Conservation (phyloP, 2,888 invertebrate genomes). For the Agonopterix heracliana region DNA sequence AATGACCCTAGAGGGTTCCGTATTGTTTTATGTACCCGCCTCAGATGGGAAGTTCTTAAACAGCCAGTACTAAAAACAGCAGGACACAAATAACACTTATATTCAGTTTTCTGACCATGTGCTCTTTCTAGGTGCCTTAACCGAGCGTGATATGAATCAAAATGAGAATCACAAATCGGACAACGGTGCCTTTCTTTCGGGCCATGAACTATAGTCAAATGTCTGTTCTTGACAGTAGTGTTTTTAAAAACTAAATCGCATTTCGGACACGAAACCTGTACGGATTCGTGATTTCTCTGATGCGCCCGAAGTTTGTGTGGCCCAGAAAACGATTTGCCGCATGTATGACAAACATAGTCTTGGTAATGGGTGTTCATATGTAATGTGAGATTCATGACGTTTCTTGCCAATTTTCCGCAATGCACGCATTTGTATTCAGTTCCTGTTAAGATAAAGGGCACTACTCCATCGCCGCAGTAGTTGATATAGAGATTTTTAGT, state of each 20-base stretch:
- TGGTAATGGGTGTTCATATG: slow-evolving; percentile 66
- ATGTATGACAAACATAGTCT: slow-evolving; percentile 55
- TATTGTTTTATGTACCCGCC: slow-evolving; percentile 37
- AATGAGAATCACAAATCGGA: slow-evolving; percentile 40
- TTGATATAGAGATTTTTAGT: neutral
- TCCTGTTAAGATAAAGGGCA: slow-evolving; percentile 43
- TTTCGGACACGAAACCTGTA: slow-evolving; percentile 52
- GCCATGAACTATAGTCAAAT: slow-evolving; percentile 34
- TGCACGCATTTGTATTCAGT: slow-evolving; percentile 41
- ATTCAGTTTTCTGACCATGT: slow-evolving; percentile 43
- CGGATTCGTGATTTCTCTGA: slow-evolving; percentile 44
- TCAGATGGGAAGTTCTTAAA: slow-evolving; percentile 51
- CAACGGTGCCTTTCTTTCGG: slow-evolving; percentile 44
- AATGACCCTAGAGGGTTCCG: no score
- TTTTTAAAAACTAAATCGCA: slow-evolving; percentile 53
- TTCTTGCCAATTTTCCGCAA: slow-evolving; percentile 34
- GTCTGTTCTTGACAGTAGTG: slow-evolving; percentile 33
- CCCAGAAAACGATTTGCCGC: slow-evolving; percentile 63
- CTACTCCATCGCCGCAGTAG: slow-evolving; percentile 38
- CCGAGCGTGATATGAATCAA: slow-evolving; percentile 41
- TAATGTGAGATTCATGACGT: slow-evolving; percentile 37
- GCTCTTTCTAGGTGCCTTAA: slow-evolving; percentile 37
- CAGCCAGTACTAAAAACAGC: slow-evolving; percentile 44
- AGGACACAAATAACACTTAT: slow-evolving; percentile 39
- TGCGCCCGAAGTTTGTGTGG: slow-evolving; percentile 58